Base-by-base conservation (phyloP, 2,113 vertebrate species). In the Leucopsar rothschildi region DNA sequence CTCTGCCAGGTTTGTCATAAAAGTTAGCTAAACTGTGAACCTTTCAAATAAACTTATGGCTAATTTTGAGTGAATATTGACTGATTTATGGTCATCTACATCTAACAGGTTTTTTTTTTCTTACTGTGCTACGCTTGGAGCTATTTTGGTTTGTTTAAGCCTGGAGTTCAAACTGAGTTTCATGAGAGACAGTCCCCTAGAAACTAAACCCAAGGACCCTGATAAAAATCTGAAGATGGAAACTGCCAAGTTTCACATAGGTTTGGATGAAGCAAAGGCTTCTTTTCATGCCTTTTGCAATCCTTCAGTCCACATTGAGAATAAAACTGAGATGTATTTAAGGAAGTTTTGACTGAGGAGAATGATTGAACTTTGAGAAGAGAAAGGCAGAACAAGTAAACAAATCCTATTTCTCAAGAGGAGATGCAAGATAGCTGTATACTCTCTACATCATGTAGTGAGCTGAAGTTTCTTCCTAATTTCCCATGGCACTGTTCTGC, bases 1-100 rank as follows among this genome's bases (percentile, higher is more conserved):
- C 90, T 89, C 68, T 71, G 28, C 56, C 71, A 92, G 71, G 60
- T 92, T 87, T 94, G 68, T 81, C 55, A 76, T 63, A 89, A 88
- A 95, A 61, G 61, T 90, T 94, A 93, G 56, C 31, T 88, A 7
- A 56, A 78, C 39, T 86, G 24, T 79, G 88, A 96, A 88, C 16
- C 49, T 93, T 93, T 81, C 88, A 88, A 72, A 42, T 66, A 88
- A 93, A 90, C 23, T 49, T 93, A 61, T 55, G 65, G 45, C 19
- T 86, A 86, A 94, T 93, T 94, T 93, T 92, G 65, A 93, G 52
- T 65, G 80, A 86, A 53, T 90, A 69, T 70, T 68, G 60, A 88
- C 22, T 88, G 80, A 88, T 93, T 90, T 92, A 95, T 86, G 4
- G 28, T 79, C 69, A 42, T n/a, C 35, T 57, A 18, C 78, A 33